These are phyloP conservation scores for Gavia stellata DNA, from an alignment of 2,113 vertebrate genomes.

Conservation along the genomic window DNA sequence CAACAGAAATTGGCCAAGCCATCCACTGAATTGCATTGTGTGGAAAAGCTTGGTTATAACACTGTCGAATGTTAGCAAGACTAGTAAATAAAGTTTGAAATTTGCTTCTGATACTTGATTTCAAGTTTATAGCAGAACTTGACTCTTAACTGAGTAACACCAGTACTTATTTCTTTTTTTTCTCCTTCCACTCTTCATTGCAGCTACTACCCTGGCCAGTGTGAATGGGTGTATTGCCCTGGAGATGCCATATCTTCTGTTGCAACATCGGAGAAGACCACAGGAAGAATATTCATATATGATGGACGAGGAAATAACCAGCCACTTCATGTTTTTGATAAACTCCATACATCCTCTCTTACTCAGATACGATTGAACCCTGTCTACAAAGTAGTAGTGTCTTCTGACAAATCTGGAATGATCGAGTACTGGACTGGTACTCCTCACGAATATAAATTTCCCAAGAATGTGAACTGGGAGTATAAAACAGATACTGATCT, in stretches of 20 bases:
- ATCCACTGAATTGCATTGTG: neutral
- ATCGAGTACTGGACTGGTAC: conserved; percentile 98
- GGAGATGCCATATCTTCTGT: conserved; percentile 94
- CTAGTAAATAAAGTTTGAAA: neutral
- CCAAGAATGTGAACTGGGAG: conserved; percentile 88
- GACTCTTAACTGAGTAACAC: neutral
- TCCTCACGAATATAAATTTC: conserved; percentile 89
- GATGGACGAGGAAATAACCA: conserved; percentile 89
- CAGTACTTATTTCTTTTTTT: neutral
- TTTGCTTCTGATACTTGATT: neutral
- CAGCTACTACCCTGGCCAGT: conserved; percentile 91
- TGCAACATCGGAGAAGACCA: conserved; percentile 94
- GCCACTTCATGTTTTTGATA: conserved; percentile 88
- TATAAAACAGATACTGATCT: conserved; percentile 98
- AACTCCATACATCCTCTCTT: conserved; percentile 87
- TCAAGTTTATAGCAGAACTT: neutral
- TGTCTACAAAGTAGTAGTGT: conserved; percentile 86
- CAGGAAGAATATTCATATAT: conserved; percentile 94
- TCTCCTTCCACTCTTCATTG: neutral
- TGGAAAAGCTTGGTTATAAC: neutral
- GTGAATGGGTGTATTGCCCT: conserved; percentile 96
- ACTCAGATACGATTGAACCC: conserved; percentile 90
- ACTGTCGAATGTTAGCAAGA: neutral
- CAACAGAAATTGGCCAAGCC: neutral
- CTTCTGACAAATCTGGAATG: conserved; percentile 95